Conservation (phyloP, 1,140 invertebrate species). For the Condylostylus longicornis region DNA sequence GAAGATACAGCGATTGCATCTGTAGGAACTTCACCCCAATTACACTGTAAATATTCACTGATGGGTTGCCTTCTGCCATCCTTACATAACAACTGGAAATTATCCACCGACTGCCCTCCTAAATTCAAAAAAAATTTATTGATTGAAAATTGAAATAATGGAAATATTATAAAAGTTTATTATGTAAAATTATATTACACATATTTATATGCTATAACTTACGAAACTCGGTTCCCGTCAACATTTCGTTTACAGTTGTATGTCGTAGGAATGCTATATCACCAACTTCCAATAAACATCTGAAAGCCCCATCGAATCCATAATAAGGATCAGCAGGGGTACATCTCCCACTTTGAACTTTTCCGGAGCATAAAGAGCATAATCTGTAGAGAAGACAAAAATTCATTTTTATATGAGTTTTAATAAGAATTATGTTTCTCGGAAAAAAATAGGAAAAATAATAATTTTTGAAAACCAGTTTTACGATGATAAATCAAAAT, state of each 20-base stretch:
- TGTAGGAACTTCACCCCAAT: constrained; percentile 75
- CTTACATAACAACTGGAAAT: constrained; percentile 75
- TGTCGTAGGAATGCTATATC: constrained; percentile 89
- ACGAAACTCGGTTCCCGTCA: constrained; percentile 42
- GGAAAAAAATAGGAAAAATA: constrained; percentile 1
- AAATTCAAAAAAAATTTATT: constrained; percentile 2
- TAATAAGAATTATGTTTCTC: background rate
- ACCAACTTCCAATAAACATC: constrained; percentile 70
- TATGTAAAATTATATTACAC: no score
- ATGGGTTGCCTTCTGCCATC: constrained; percentile 59
- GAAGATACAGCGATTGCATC: constrained; percentile 79
- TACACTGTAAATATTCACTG: constrained; percentile 60
- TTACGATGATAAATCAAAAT: constrained; percentile 2
- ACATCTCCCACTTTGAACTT: constrained; percentile 60
- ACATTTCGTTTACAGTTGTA: constrained; percentile 62
- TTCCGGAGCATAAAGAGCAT: constrained; percentile 72
- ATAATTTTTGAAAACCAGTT: constrained; percentile 4
- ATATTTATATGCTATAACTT: constrained; percentile 14
- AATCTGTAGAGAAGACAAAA: constrained; percentile 33
- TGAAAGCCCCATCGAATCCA: constrained; percentile 78
- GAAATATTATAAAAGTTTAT: no score
- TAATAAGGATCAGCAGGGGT: constrained; percentile 77
- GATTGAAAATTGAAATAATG: constrained; percentile 6
- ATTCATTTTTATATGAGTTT: background rate
- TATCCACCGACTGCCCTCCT: constrained; percentile 42